Conservation (phyloP, 1,140 invertebrate genomes). For the Drosophila bocki region DNA sequence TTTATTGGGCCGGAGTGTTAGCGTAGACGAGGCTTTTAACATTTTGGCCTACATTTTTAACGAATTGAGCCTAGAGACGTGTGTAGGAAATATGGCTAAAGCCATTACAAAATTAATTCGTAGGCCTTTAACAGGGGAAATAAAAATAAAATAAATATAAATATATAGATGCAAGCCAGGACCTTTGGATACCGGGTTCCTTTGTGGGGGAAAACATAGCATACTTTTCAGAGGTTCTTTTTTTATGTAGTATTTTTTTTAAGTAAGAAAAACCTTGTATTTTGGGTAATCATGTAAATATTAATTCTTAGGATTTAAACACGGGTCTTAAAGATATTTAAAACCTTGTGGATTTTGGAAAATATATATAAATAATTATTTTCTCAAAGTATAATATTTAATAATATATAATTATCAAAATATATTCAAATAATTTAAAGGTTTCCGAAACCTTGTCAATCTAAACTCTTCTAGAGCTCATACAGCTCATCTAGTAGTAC, state of each 20-base stretch:
- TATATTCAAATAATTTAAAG: background rate
- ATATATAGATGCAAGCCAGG: too few species aligned
- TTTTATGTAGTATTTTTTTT: too few species aligned
- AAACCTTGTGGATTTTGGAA: too few species aligned
- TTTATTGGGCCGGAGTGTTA: constrained; percentile 24
- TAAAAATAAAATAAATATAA: background rate
- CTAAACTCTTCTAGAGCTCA: background rate
- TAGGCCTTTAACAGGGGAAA: background rate
- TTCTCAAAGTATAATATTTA: background rate
- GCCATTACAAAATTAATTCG: constrained; percentile 31
- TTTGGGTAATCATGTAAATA: too few species aligned
- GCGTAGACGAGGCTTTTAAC: constrained; percentile 19
- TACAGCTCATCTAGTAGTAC: background rate
- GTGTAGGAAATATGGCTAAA: constrained; percentile 8
- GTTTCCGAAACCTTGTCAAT: rapidly evolving
- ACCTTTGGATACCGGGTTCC: background rate
- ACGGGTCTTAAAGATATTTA: too few species aligned
- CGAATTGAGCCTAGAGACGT: constrained; percentile 3
- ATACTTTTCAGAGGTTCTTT: background rate
- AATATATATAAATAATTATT: background rate
- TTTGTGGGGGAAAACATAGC: background rate
- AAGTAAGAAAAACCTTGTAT: too few species aligned
- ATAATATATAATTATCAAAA: background rate
- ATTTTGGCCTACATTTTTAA: constrained; percentile 38
- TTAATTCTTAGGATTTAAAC: too few species aligned